Evolutionary conservation across 2,797 vertebrate genomes (phyloP).

Genomic region (Scleropages formosus): DNA sequence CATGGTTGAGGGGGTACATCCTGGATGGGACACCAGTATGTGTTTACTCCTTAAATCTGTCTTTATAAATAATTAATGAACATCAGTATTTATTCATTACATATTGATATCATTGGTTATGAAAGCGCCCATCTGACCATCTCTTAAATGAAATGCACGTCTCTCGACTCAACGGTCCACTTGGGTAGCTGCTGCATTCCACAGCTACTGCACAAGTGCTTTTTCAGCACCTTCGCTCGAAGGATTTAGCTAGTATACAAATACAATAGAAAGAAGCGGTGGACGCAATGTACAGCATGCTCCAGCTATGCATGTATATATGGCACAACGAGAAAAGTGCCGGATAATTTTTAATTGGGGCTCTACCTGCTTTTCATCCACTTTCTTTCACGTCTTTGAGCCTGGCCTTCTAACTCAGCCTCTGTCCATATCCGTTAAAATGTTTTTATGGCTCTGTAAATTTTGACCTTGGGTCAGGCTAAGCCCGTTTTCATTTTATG

Average conservation of each 20-base stretch:
- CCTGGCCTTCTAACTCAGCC: neutral
- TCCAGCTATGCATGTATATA: conserved; percentile 1
- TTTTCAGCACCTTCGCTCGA: conserved; percentile 12
- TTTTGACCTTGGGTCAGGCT: neutral
- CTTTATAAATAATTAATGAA: no score
- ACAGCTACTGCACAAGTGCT: neutral
- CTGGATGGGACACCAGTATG: no score
- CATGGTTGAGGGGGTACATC: no score
- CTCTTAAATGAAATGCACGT: no score
- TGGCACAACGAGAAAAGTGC: conserved; percentile 18
- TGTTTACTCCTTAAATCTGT: no score
- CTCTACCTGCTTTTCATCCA: neutral
- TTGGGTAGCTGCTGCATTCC: no score
- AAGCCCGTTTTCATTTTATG: neutral
- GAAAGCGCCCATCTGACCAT: no score
- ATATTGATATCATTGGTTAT: no score
- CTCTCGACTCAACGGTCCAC: neutral
- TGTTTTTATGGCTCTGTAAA: conserved; percentile 17
- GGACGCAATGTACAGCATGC: neutral
- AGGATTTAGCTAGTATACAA: conserved; percentile 7
- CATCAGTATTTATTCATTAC: no score
- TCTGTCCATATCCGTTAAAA: neutral
- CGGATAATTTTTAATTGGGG: neutral
- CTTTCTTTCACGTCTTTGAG: neutral
- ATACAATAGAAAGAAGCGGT: neutral